These are phyloP conservation scores for Rhincodon typus DNA, from an alignment of 2,797 vertebrate species.

Conservation along the genomic window DNA sequence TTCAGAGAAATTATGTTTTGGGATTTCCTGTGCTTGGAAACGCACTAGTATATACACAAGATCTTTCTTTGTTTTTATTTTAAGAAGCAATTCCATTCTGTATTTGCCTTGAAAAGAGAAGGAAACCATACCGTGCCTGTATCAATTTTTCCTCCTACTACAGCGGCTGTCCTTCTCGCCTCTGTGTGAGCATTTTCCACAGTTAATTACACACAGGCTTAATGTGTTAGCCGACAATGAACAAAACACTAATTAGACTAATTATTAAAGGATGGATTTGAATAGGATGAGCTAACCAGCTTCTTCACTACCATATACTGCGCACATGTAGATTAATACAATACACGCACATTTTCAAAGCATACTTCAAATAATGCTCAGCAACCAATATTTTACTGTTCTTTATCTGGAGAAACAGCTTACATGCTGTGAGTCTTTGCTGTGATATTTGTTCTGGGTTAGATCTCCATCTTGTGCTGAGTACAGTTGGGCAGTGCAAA, in stretches of 20 bases:
- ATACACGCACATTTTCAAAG: neutral
- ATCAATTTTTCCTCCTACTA: neutral
- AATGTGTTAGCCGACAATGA: conserved; percentile 18
- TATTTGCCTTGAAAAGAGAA: neutral
- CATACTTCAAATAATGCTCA: neutral
- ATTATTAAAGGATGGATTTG: neutral
- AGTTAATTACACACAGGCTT: conserved; percentile 18
- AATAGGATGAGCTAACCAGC: neutral
- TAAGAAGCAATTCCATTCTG: neutral
- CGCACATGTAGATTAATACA: neutral
- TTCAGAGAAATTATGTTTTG: neutral
- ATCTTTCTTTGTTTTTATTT: neutral
- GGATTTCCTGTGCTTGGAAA: neutral
- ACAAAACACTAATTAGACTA: conserved; percentile 5
- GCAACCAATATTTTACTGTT: neutral
- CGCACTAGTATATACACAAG: neutral
- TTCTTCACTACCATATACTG: neutral
- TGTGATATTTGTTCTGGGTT: neutral
- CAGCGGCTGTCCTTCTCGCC: conserved; percentile 2
- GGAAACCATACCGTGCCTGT: neutral
- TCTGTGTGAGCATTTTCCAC: neutral
- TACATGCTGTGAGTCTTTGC: neutral
- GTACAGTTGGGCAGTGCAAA: neutral
- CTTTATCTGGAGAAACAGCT: neutral
- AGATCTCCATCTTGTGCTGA: neutral